These are phyloP conservation scores for Pristionchus japonicus DNA, from an alignment of 2,888 invertebrate genomes.

Conservation along the genomic window DNA sequence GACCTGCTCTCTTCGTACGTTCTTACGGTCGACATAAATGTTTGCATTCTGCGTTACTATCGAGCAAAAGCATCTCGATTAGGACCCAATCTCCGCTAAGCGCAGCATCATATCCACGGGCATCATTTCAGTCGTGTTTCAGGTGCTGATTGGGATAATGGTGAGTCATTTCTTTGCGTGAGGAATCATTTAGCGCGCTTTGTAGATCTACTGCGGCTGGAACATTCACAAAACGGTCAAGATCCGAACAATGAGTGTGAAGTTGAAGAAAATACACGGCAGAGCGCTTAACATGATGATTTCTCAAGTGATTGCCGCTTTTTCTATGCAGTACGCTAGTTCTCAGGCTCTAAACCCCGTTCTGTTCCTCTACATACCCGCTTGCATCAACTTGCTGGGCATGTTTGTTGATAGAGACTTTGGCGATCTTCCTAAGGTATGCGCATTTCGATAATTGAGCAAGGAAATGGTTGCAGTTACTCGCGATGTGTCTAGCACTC, in stretches of 20 bases:
- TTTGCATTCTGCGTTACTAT: neutral
- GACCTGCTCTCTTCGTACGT: neutral
- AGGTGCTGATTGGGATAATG: neutral
- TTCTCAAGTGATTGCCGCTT: neutral
- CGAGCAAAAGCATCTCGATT: neutral
- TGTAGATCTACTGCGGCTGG: neutral
- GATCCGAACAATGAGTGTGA: neutral
- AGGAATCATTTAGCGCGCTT: neutral
- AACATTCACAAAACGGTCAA: neutral
- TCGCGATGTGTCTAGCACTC: neutral
- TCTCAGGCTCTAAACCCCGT: neutral
- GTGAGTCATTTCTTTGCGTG: neutral
- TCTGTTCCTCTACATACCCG: neutral
- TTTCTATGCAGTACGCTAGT: neutral
- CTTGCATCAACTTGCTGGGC: neutral
- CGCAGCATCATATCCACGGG: neutral
- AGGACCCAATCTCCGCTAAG: neutral
- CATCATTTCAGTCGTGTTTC: neutral
- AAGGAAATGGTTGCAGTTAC: neutral
- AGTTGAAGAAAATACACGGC: neutral
- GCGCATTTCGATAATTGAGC: neutral
- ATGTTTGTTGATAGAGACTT: neutral
- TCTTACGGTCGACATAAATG: neutral
- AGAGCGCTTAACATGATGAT: conserved; percentile 18
- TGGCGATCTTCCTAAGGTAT: neutral